Evolutionary conservation across 2,888 invertebrate genomes (phyloP).

Genomic region (Formica aserva): DNA sequence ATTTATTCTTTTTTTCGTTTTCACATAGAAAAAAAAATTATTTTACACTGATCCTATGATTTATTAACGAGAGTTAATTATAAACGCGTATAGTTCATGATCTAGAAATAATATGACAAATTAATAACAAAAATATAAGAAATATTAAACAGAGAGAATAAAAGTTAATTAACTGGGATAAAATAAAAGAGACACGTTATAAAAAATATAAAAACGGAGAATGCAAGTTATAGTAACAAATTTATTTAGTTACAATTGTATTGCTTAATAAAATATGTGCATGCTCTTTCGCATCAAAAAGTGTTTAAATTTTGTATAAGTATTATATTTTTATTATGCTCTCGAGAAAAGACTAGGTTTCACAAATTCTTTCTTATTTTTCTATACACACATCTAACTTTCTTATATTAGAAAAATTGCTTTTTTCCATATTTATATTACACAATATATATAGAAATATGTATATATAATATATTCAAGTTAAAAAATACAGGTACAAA

Average conservation of each 20-base stretch:
- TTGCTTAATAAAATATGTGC: background rate
- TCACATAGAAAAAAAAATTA: background rate
- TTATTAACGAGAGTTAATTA: background rate
- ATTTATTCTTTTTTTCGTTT: background rate
- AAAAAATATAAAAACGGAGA: background rate
- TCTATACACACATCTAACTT: background rate
- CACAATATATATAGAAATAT: background rate
- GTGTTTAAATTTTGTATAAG: background rate
- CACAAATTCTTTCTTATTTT: background rate
- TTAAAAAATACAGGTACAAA: slow-evolving; percentile 8
- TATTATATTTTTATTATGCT: background rate
- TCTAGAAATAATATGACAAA: background rate
- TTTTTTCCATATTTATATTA: background rate
- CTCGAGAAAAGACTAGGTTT: background rate
- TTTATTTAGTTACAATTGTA: slow-evolving; percentile 12
- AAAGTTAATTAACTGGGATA: background rate
- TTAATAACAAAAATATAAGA: background rate
- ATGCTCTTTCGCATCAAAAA: background rate
- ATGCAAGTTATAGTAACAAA: background rate
- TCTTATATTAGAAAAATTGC: background rate
- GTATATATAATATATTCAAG: background rate
- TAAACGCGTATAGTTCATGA: background rate
- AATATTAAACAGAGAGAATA: background rate
- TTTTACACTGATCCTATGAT: background rate
- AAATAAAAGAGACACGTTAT: background rate